A percentile compares a stretch with the other conserved stretches of the same genome.
Conservation (phyloP, 2,888 invertebrate species). For the Drosophila demipolita region DNA sequence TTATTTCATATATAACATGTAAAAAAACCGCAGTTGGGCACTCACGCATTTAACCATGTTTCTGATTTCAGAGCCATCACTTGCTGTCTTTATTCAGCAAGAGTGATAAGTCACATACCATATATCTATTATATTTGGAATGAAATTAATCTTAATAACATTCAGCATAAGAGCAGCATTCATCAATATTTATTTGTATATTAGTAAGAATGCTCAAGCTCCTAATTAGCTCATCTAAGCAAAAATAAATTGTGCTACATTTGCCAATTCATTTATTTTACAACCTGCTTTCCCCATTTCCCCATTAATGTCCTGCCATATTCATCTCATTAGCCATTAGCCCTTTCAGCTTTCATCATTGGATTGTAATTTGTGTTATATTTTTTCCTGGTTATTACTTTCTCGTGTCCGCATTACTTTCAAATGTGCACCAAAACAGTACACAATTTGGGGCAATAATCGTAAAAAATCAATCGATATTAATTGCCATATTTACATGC, state of each 20-base stretch:
- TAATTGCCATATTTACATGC: conserved; percentile 46
- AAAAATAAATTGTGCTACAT: not conserved
- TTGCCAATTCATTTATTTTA: conserved; percentile 17
- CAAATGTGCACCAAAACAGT: conserved; percentile 31
- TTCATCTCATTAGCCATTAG: conserved; percentile 32
- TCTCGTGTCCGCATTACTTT: conserved; percentile 48
- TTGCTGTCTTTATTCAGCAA: not conserved
- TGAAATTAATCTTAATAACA: not conserved
- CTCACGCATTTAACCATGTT: not conserved
- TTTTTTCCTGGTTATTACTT: conserved; percentile 72
- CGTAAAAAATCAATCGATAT: conserved; percentile 67
- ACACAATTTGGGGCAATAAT: conserved; percentile 36
- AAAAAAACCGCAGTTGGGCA: not conserved
- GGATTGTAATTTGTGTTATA: conserved; percentile 55
- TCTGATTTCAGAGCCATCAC: not conserved
- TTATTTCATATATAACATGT: not conserved
- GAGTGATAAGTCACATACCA: too few relatives aligned
- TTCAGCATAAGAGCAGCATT: not conserved
- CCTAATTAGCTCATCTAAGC: conserved; percentile 46
- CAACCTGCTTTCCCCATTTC: conserved; percentile 8
- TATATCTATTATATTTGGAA: not conserved
- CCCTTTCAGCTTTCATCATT: conserved; percentile 44
- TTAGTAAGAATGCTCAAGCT: conserved; percentile 41
- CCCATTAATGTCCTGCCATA: conserved; percentile 4
- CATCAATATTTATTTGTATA: conserved; percentile 16